A percentile compares a stretch with the other conserved stretches of the same genome.
Evolutionary conservation across 1,140 invertebrate species (phyloP).

Genomic region (Conopomorpha cramerella): DNA sequence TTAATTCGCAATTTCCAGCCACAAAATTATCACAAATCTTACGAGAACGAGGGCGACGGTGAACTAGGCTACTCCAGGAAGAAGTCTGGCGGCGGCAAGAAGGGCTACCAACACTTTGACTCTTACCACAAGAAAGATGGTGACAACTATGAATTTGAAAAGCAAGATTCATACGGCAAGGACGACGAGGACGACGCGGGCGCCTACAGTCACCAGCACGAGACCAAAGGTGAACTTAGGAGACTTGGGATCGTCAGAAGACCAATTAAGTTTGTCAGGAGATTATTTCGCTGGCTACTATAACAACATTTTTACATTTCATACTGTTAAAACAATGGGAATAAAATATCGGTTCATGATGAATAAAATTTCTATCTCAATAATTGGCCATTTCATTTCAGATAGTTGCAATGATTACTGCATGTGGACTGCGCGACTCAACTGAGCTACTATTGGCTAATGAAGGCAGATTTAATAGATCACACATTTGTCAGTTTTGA

Average conservation of each 20-base stretch:
- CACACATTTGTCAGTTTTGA: too few relatives aligned
- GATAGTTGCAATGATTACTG: background rate
- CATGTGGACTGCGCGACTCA: background rate
- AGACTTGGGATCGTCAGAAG: constrained; percentile 6
- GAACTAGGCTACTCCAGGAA: constrained; percentile 69
- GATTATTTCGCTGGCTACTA: constrained; percentile 19
- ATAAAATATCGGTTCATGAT: background rate
- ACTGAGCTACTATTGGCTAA: background rate
- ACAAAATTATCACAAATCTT: constrained; percentile 40
- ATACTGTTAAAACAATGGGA: constrained; percentile 10
- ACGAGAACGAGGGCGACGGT: constrained; percentile 61
- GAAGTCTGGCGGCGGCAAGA: constrained; percentile 66
- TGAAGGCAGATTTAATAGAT: too few relatives aligned
- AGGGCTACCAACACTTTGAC: constrained; percentile 72
- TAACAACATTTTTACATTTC: constrained; percentile 3
- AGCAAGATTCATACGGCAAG: constrained; percentile 65
- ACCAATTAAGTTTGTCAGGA: constrained; percentile 13
- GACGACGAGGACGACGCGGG: constrained; percentile 38
- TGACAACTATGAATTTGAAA: constrained; percentile 71
- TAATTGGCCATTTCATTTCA: background rate
- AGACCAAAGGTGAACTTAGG: constrained; percentile 33
- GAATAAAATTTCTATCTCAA: background rate
- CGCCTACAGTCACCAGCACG: constrained; percentile 33
- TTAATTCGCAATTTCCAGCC: too few relatives aligned
- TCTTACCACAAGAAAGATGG: constrained; percentile 73